Base-by-base conservation (phyloP, 2,797 vertebrate genomes). In the Peromyscus eremicus region DNA sequence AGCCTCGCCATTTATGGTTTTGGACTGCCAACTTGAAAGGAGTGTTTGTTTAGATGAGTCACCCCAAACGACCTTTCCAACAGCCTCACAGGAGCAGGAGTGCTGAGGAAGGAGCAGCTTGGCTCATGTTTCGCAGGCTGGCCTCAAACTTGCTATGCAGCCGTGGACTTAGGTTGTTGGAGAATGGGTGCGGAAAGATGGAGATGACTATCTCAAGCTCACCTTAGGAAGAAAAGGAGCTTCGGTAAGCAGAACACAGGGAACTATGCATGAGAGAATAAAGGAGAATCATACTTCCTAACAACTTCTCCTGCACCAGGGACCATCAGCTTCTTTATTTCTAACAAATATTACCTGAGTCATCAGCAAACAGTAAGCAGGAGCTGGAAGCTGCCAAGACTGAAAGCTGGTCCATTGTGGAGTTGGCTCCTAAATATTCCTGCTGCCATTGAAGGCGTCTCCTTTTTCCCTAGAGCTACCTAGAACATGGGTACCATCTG, bases 201-300 rank as follows among this genome's bases (percentile, higher is more conserved):
- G 71, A 34, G 16, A 88, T 23, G 73, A 77, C 5, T 75, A 77
- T 66, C 52, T 90, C 29, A 88, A 94, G 62, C 52, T 1, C 27
- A 29, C 43, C 27, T 46, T 19, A 0, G 29, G 37, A 6, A 46
- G n/a, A 27, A 40, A 29, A n/a, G 16, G 19, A 70, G 17, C 71
- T 71, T 23, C 0, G 16, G 16, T 55, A 95, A 29, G 46, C 34
- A 90, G 21, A 64, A 8, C 62, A 60, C 46, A 75, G 82, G 79
- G 75, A 91, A 85, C 32, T 85, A 23, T 71, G 76, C 66, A 29
- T 57, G 86, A 75, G 29, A 88, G 27, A 96, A 77, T 80, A 64
- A 84, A 85, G 17, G 19, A 79, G 91, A 94, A 46, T 37, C 2
- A 0, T 49, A 49, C 70, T 92, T 87, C 29, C 64, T 43, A 55